Evolutionary conservation across 1,140 invertebrate genomes (phyloP).

Genomic region (Phymastichus coffea): DNA sequence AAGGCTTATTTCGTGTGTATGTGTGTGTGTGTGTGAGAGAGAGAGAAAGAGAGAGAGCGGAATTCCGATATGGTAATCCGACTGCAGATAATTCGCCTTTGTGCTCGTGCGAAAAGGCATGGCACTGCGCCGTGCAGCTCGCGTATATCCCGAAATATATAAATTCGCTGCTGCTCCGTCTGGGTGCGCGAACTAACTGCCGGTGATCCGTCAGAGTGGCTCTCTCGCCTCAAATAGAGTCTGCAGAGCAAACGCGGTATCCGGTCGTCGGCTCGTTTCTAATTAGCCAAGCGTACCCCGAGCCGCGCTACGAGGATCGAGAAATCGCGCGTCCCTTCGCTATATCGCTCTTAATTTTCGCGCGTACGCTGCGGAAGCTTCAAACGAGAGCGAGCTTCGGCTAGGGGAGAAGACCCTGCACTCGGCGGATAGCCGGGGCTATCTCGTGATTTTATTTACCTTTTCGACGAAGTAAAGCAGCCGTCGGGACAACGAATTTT

Average conservation of each 20-base stretch:
- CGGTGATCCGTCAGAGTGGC: constrained; percentile 14
- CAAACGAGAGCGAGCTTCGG: too few relatives aligned
- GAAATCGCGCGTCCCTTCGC: constrained; percentile 11
- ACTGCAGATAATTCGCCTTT: constrained; percentile 21
- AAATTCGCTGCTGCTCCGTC: neutral
- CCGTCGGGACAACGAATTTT: neutral
- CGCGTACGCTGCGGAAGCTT: neutral
- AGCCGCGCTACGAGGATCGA: constrained; percentile 28
- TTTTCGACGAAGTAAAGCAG: too few relatives aligned
- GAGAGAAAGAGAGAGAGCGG: too few relatives aligned
- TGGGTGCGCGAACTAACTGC: constrained; percentile 18
- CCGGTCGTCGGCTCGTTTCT: constrained; percentile 40
- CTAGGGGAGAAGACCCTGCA: too few relatives aligned
- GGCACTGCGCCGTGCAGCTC: too few relatives aligned
- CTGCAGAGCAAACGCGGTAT: too few relatives aligned
- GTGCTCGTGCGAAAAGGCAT: neutral
- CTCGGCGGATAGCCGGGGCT: too few relatives aligned
- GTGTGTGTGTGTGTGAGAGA: too few relatives aligned
- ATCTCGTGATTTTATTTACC: too few relatives aligned
- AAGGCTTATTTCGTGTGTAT: constrained; percentile 9
- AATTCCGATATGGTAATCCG: constrained; percentile 23
- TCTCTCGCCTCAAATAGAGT: too few relatives aligned
- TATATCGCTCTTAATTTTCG: neutral
- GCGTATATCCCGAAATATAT: too few relatives aligned
- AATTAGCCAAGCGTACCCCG: constrained; percentile 41